These are phyloP conservation scores for Encarsia formosa DNA, from an alignment of 2,888 invertebrate species.

Conservation along the genomic window DNA sequence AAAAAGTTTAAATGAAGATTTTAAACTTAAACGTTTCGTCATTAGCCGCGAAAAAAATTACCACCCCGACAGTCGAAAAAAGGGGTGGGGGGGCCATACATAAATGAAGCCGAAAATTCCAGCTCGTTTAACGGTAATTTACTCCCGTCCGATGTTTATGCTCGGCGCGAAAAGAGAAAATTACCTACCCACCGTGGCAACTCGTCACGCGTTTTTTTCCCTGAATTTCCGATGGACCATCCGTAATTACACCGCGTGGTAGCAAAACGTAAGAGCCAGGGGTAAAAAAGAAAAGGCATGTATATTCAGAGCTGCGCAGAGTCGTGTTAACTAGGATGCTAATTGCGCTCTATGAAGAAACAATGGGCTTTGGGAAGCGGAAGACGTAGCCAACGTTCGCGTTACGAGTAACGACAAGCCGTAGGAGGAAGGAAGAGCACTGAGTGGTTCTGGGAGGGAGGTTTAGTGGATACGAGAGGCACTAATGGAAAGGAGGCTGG, in stretches of 20 bases:
- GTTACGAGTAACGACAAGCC: slow-evolving; percentile 5
- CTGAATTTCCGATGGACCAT: slow-evolving; percentile 2
- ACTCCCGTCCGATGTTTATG: too few relatives aligned
- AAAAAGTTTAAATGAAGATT: too few relatives aligned
- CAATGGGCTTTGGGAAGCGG: slow-evolving; percentile 21
- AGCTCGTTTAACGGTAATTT: too few relatives aligned
- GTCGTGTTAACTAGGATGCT: slow-evolving; percentile 24
- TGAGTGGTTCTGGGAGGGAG: not conserved
- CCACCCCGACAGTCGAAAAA: too few relatives aligned
- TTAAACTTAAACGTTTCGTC: too few relatives aligned
- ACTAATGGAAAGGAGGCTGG: slow-evolving; percentile 14
- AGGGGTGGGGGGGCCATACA: too few relatives aligned
- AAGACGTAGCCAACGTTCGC: not conserved
- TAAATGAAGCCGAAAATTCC: too few relatives aligned
- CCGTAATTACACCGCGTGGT: not conserved
- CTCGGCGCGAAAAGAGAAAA: too few relatives aligned
- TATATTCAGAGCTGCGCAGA: slow-evolving; percentile 2
- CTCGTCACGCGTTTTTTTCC: too few relatives aligned
- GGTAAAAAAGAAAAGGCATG: not conserved
- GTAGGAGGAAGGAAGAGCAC: slow-evolving; percentile 8
- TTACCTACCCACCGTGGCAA: too few relatives aligned
- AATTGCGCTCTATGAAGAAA: slow-evolving; percentile 28
- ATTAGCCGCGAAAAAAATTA: too few relatives aligned
- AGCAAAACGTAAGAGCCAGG: not conserved
- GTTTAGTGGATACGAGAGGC: slow-evolving; percentile 9